phyloP scores from a whole-genome alignment of 1,140 invertebrate genomes.

The Zaprionus africanus region DNA sequence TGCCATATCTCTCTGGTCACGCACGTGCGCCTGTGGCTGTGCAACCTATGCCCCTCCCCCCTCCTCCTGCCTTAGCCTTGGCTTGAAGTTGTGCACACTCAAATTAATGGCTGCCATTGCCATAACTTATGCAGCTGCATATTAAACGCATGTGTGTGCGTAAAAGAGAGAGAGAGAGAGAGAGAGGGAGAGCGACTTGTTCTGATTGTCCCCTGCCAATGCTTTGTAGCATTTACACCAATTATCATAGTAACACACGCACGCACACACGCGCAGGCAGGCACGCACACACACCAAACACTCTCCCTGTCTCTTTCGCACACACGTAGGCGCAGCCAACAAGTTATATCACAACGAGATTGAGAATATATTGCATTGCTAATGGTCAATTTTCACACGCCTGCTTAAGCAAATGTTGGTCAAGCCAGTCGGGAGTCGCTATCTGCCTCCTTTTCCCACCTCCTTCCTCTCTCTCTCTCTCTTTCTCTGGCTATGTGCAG shows the following conservation, averaged over 20 bases:
- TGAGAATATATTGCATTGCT: conserved; percentile 77
- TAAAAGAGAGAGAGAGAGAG: conserved; percentile 3
- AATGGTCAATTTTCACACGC: conserved; percentile 80
- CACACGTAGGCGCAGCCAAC: conserved; percentile 20
- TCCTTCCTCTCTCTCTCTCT: neutral
- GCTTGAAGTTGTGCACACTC: conserved; percentile 33
- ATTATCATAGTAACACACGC: conserved; percentile 54
- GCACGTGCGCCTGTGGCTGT: conserved; percentile 76
- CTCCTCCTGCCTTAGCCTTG: neutral
- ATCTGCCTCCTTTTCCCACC: too few relatives aligned
- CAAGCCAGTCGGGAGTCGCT: conserved; percentile 20
- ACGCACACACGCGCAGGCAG: conserved; percentile 26
- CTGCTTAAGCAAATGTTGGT: conserved; percentile 71
- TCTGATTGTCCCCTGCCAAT: conserved; percentile 41
- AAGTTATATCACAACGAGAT: conserved; percentile 70
- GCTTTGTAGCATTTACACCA: conserved; percentile 74
- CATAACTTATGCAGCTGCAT: conserved; percentile 81
- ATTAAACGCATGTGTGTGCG: conserved; percentile 56
- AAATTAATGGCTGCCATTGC: conserved; percentile 75
- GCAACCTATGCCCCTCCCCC: conserved; percentile 40
- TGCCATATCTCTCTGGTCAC: conserved; percentile 47
- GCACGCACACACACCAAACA: conserved; percentile 21
- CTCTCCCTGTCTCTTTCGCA: conserved; percentile 28
- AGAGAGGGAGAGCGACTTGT: neutral
- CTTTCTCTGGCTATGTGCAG: conserved; percentile 24